Conservation (phyloP, 2,888 invertebrate genomes). For the Hipparchia sbordonii region DNA sequence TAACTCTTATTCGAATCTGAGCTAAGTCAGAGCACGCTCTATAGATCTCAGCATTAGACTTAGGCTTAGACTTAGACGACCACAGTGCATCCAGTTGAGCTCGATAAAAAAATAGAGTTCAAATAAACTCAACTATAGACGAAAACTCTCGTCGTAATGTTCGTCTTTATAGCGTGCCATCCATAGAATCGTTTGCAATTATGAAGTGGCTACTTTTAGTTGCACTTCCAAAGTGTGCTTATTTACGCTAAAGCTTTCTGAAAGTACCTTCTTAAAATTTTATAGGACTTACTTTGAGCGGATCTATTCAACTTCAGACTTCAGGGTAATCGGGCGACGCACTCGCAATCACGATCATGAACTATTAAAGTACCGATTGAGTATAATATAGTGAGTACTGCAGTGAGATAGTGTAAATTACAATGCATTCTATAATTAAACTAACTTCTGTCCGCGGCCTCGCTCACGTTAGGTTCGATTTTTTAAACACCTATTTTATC, state of each 20-base stretch:
- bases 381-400: neutral
- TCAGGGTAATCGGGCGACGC: neutral
- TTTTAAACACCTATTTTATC: no score
- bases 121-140: no score
- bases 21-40: no score
- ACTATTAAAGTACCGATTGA: neutral
- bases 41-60: no score
- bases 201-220: conserved; percentile 13
- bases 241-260: conserved; percentile 12
- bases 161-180: neutral
- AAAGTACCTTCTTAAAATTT: conserved; percentile 12
- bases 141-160: neutral
- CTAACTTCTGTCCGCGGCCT: no score
- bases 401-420: no score
- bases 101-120: no score
- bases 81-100: no score
- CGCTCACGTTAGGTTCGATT: no score
- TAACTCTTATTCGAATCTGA: no score
- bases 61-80: no score
- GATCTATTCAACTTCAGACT: conserved; percentile 1
- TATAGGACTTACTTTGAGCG: conserved; percentile 1
- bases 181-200: conserved; percentile 12
- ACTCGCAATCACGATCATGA: neutral
- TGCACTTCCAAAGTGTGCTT: conserved; percentile 12
- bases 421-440: no score